phyloP scores from a whole-genome alignment of 2,888 invertebrate genomes.

The Acleris holmiana region DNA sequence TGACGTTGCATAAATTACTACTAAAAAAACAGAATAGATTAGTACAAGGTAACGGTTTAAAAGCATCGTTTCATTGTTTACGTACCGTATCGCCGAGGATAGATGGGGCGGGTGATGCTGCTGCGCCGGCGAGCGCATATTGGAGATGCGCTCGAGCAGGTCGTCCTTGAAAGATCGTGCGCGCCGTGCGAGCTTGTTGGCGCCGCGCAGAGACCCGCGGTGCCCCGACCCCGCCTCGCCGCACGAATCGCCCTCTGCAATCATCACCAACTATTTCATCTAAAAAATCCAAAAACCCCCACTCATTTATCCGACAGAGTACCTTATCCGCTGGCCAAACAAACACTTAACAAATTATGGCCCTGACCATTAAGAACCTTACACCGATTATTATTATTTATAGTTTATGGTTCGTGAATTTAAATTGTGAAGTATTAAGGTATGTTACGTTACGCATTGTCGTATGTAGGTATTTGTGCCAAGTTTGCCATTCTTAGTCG shows the following conservation, averaged over 20 bases:
- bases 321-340: too few relatives aligned
- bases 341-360: not conserved
- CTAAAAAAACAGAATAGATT: too few relatives aligned
- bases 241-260: slow-evolving; percentile 74
- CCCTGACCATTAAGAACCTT: not conserved
- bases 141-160: slow-evolving; percentile 94
- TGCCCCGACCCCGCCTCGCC: slow-evolving; percentile 87
- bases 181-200: slow-evolving; percentile 91
- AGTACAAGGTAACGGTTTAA: too few relatives aligned
- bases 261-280: slow-evolving; percentile 40
- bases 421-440: not conserved
- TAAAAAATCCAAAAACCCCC: slow-evolving; percentile 20
- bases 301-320: slow-evolving; percentile 4
- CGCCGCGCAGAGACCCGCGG: slow-evolving; percentile 91
- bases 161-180: slow-evolving; percentile 97
- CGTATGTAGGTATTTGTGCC: not conserved
- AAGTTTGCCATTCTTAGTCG: slow-evolving; percentile 5
- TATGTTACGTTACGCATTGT: slow-evolving; percentile 16
- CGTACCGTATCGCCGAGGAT: slow-evolving; percentile 73
- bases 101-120: slow-evolving; percentile 80
- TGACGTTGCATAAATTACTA: too few relatives aligned
- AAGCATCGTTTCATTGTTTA: slow-evolving; percentile 23
- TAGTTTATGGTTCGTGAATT: not conserved
- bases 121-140: slow-evolving; percentile 92
- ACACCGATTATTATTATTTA: not conserved